Evolutionary conservation across 2,888 invertebrate genomes (phyloP).

Genomic region (Mystacides longicornis): DNA sequence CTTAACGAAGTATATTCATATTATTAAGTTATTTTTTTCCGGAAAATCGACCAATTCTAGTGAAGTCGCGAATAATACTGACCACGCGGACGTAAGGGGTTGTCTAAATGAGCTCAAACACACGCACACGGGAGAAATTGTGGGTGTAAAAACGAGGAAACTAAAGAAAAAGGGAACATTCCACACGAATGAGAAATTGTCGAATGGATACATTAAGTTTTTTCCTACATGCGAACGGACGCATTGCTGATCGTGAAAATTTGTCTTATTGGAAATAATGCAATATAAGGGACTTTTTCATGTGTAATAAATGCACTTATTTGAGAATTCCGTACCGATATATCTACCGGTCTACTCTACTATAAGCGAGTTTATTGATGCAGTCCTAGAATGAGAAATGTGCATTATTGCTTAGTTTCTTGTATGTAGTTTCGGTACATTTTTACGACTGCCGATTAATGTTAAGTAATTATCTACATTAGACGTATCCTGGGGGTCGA

Average conservation of each 20-base stretch:
- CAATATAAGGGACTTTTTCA: slow-evolving; percentile 1
- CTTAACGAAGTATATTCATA: background rate
- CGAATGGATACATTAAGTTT: background rate
- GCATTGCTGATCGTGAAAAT: background rate
- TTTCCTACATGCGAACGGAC: background rate
- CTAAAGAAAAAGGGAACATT: slow-evolving; percentile 4
- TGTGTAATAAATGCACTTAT: slow-evolving; percentile 10
- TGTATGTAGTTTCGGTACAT: no score
- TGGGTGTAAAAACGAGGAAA: slow-evolving; percentile 6
- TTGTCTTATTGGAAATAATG: background rate
- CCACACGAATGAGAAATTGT: background rate
- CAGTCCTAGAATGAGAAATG: background rate
- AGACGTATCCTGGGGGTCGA: no score
- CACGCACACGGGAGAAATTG: background rate
- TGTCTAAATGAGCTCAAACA: slow-evolving; percentile 7
- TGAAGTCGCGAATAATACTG: slow-evolving; percentile 16
- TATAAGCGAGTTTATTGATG: background rate
- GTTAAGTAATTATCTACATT: no score
- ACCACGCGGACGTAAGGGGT: slow-evolving; percentile 11
- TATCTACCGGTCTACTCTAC: background rate
- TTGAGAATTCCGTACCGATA: background rate
- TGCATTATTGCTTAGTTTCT: no score
- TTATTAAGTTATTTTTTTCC: background rate
- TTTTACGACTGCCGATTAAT: no score
- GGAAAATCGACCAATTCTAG: slow-evolving; percentile 17